Evolutionary conservation across 2,797 vertebrate genomes (phyloP).

Genomic region (Scyliorhinus canicula): DNA sequence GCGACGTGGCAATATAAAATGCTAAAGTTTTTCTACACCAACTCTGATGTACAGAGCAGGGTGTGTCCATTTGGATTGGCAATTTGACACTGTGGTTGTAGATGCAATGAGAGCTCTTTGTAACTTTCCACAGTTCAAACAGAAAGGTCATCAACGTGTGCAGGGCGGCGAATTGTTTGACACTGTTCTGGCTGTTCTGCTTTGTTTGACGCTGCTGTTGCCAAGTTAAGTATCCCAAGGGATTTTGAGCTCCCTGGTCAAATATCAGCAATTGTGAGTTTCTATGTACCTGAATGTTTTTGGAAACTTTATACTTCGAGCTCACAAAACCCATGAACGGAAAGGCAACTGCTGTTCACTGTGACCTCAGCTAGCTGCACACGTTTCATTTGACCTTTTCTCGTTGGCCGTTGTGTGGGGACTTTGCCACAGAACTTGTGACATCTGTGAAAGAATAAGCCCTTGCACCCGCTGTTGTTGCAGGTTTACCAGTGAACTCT

Average conservation of each 20-base stretch:
- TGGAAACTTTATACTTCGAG: neutral
- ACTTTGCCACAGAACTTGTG: neutral
- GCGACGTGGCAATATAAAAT: neutral
- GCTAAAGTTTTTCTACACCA: neutral
- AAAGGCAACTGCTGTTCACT: neutral
- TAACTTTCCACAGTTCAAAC: neutral
- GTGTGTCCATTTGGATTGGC: neutral
- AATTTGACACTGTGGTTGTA: neutral
- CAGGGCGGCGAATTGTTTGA: neutral
- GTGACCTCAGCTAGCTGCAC: neutral
- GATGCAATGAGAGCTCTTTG: neutral
- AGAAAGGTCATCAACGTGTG: neutral
- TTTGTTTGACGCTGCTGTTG: neutral
- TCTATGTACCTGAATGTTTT: neutral
- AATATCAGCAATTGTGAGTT: neutral
- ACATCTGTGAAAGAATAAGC: neutral
- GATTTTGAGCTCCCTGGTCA: neutral
- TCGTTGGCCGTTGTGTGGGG: neutral
- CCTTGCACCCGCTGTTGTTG: neutral
- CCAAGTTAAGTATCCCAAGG: neutral
- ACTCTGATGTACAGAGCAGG: neutral
- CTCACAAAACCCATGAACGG: neutral
- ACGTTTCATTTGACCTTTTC: neutral
- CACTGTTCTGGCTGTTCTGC: neutral
- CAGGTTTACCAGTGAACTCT: neutral